Conservation (phyloP, 2,113 vertebrate species). For the Chunga burmeisteri region DNA sequence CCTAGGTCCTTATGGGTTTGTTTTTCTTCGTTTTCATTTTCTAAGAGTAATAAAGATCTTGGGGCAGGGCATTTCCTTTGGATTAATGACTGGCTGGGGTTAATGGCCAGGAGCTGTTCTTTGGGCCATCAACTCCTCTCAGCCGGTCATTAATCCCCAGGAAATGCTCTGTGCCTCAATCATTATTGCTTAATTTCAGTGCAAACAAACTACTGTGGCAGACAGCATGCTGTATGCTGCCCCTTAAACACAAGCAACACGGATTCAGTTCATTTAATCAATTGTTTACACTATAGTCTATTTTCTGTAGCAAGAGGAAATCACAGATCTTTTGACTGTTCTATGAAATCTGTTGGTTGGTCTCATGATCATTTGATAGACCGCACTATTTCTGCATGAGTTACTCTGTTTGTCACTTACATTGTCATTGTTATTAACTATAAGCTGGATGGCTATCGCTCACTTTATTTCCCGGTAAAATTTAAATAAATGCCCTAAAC, state of each 20-base stretch:
- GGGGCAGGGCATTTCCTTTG: constrained; percentile 60
- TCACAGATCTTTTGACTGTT: constrained; percentile 11
- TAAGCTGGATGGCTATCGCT: background rate
- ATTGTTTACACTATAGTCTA: constrained; percentile 65
- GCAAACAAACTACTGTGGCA: constrained; percentile 68
- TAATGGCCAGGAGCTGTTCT: constrained; percentile 67
- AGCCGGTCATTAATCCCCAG: constrained; percentile 67
- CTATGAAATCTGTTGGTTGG: background rate
- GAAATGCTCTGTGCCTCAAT: constrained; percentile 53
- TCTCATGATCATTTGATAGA: background rate
- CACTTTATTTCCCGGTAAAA: background rate
- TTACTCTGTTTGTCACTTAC: background rate
- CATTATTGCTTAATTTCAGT: constrained; percentile 72
- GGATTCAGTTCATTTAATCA: constrained; percentile 68
- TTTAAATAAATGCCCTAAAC: background rate
- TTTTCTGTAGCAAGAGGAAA: constrained; percentile 64
- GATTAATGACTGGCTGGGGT: constrained; percentile 66
- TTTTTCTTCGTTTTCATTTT: constrained; percentile 44
- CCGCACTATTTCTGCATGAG: background rate
- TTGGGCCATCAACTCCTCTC: constrained; percentile 57
- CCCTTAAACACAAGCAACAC: constrained; percentile 54
- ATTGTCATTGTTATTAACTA: background rate
- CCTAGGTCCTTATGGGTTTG: background rate
- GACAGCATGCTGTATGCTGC: constrained; percentile 15
- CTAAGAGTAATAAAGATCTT: constrained; percentile 49